Base-by-base conservation (phyloP, 2,888 invertebrate species). In the Portevinia maculata region DNA sequence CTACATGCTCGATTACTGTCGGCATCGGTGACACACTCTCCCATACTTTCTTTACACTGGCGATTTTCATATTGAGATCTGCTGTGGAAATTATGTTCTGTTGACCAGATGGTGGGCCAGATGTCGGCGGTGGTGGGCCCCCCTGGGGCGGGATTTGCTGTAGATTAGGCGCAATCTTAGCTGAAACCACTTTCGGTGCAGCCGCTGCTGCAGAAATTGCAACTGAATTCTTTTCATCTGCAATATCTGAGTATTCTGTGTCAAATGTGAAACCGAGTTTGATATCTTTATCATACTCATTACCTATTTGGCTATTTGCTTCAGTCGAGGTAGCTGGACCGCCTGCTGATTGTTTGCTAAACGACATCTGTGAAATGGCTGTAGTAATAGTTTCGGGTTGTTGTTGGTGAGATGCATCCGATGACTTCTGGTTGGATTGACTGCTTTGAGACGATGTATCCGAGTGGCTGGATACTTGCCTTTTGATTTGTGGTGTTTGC, bases 21-120 rank as follows among this genome's bases (percentile, higher is more conserved):
- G 94, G 94, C 94, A 94, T 94, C 3, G 92, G 91, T 9, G 92
- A 91, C 1, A 91, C 91, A 84, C 90, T 93, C 88, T 96, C 96
- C 96, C 96, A 96, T 15, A 95, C 95, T 87, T 92, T 89, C 91
- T 98, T 98, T 48, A 98, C 98, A 84, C 97, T 96, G 37, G 97
- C 97, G 86, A 98, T 98, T 92, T 98, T 98, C 91, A 96, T 94
- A 91, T 97, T 97, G 85, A 98, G 93, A 90, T 98, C 98, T 39
- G 97, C 97, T 39, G 97, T 96, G 9, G 95, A 95, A 86, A 96
- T 95, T 8, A 95, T 94, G 86, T 93, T 95, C 65, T 94, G 94
- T 21, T 93, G 93, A 52, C 93, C 93, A 87, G 79, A 17, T 17
- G 55, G 44, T 4, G 74, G 39, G 0, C 75, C 69, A n/a, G 74